Evolutionary conservation across 2,113 vertebrate species (phyloP), one percentile per base, ranked within the genome.

Genomic region (Phrynocephalus versicolor): DNA sequence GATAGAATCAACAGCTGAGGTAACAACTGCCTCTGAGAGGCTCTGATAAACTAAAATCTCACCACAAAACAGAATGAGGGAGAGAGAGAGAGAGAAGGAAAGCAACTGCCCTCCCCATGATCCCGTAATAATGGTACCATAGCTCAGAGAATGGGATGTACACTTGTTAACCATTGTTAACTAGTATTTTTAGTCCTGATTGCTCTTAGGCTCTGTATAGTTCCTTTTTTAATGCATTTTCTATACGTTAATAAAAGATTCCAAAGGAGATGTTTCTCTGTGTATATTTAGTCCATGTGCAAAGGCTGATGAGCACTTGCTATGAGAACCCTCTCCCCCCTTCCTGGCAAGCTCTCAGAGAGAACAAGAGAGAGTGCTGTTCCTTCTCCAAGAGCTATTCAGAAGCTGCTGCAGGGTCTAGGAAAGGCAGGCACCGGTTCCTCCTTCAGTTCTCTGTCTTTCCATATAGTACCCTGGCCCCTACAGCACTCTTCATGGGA

Each of bases 201-300:
- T 85, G 91, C 96, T 96, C 96, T 96, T 96, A 97, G 97, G 96
- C 94, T 97, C 97, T 98, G 97, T 98, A 98, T 98, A 98, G 96
- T 97, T 98, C 98, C 97, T 99, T 99, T 99, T 99, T 98, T 98
- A 99, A 98, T 98, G 98, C 97, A 98, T 99, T 99, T 99, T 99
- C 98, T 99, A 99, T 98, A 97, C 96, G 96, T 98, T 99, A 99
- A 98, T 99, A 99, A 99, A 99, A 98, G 97, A 97, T 97, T 97
- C 94, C 85, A 96, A 98, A 97, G 92, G 95, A 95, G 70, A 0
- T 35, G 41, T 7, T 37, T 58, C 19, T 0, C 45, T 51, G 45
- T 51, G 69, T 45, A 87, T 88, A 73, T 60, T 76, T 91, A 69
- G 16, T 85, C 73, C 0, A 0, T 87, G 19, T 83, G 76, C 33